Evolutionary conservation across 64 coral and sea anemone species (phyloP).

Genomic region (Montipora cactus): DNA sequence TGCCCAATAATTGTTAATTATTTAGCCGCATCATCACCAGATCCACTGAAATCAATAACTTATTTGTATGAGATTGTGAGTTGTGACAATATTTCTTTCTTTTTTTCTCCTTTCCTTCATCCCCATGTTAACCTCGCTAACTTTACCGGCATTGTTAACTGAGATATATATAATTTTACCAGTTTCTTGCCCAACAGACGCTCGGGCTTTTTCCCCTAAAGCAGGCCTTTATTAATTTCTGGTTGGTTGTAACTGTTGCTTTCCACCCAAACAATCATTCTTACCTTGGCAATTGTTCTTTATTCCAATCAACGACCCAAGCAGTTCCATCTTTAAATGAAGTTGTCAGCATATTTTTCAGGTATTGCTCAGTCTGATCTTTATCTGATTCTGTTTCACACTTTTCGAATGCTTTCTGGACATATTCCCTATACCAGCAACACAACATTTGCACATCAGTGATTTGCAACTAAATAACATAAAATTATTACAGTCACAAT

Average conservation of each 20-base stretch:
- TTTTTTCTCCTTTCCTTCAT: no score
- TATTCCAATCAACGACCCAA: conserved; percentile 90
- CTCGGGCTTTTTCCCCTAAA: no score
- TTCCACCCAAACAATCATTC: not conserved
- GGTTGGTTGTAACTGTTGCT: not conserved
- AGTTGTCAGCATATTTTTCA: conserved; percentile 79
- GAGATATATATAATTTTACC: no score
- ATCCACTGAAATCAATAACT: no score
- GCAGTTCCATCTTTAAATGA: conserved; percentile 89
- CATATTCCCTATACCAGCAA: conserved; percentile 73
- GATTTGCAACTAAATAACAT: not conserved
- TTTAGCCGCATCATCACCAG: no score
- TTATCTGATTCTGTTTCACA: conserved; percentile 94
- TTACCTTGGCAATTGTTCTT: conserved; percentile 86
- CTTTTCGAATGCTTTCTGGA: conserved; percentile 92
- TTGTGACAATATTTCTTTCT: no score
- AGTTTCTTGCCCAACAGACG: no score
- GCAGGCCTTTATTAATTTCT: not conserved
- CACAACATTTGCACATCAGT: not conserved
- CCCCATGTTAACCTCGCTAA: no score
- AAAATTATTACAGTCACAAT: no score
- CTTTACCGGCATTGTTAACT: no score
- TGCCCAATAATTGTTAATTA: no score
- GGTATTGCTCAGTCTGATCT: conserved; percentile 83
- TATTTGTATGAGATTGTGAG: no score